phyloP scores from a whole-genome alignment of 2,888 invertebrate genomes.

The Parnassius glacialis region DNA sequence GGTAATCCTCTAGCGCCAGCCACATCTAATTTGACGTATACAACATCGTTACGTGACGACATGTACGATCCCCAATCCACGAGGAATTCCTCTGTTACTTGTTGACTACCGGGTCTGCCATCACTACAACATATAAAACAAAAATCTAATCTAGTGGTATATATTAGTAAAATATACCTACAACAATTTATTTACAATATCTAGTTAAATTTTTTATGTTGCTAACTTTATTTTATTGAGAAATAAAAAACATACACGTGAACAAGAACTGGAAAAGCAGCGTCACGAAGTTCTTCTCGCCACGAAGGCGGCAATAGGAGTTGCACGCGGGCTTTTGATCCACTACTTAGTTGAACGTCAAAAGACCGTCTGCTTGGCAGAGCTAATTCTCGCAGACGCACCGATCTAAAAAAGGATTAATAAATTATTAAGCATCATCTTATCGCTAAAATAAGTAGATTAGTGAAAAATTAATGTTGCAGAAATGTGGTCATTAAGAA shows the following conservation, averaged over 20 bases:
- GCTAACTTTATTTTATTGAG: neutral
- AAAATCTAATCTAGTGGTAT: neutral
- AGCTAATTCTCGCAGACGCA: conserved; percentile 87
- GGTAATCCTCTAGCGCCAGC: conserved; percentile 92
- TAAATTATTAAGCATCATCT: too few relatives aligned
- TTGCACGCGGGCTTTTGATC: conserved; percentile 93
- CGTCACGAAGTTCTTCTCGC: conserved; percentile 91
- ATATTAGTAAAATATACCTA: neutral
- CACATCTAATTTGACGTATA: conserved; percentile 94
- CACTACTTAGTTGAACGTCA: conserved; percentile 92
- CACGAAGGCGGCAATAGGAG: conserved; percentile 93
- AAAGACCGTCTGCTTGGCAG: conserved; percentile 91
- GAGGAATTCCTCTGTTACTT: conserved; percentile 92
- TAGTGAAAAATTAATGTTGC: too few relatives aligned
- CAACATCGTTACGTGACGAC: conserved; percentile 94
- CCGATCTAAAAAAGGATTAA: conserved; percentile 62
- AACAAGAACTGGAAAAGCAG: conserved; percentile 93
- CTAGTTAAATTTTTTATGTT: too few relatives aligned
- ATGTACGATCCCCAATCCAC: conserved; percentile 96
- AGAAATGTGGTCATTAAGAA: too few relatives aligned
- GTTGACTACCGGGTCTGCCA: conserved; percentile 94
- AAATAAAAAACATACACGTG: conserved; percentile 84
- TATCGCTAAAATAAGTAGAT: too few relatives aligned
- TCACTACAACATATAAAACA: conserved; percentile 79
- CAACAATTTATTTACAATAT: neutral